phyloP scores from a whole-genome alignment of 1,140 invertebrate species.

The Pseudachorutes palmiensis region DNA sequence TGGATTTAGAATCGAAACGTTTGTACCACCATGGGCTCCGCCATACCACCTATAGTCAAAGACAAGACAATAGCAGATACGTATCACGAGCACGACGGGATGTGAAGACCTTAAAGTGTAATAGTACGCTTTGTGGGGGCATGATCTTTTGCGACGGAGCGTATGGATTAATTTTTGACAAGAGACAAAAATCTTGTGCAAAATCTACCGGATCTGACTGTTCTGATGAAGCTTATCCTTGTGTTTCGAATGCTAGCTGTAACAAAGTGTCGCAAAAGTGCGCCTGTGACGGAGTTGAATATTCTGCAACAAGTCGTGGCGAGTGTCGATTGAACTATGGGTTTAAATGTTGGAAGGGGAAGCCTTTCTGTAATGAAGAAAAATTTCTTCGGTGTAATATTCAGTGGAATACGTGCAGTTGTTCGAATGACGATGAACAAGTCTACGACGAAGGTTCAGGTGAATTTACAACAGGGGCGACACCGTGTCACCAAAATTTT shows the following conservation, averaged over 20 bases:
- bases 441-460: background rate
- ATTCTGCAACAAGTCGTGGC: background rate
- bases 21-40: too few species aligned
- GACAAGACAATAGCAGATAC: too few species aligned
- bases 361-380: background rate
- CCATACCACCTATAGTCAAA: too few species aligned
- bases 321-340: conserved; percentile 7
- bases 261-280: background rate
- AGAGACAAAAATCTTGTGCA: background rate
- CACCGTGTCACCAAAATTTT: too few species aligned
- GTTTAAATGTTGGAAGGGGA: background rate
- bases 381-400: conserved; percentile 1
- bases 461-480: too few species aligned
- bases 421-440: conserved; percentile 2
- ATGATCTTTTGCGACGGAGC: background rate
- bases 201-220: background rate
- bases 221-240: background rate
- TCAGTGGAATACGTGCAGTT: background rate
- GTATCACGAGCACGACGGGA: too few species aligned
- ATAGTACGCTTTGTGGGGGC: too few species aligned
- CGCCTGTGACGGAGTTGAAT: background rate
- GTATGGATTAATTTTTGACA: conserved; percentile 1
- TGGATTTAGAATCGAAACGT: too few species aligned
- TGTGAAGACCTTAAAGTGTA: too few species aligned
- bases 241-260: background rate